These are phyloP conservation scores for Napeogenes inachia DNA, from an alignment of 2,888 invertebrate species.

Conservation along the genomic window DNA sequence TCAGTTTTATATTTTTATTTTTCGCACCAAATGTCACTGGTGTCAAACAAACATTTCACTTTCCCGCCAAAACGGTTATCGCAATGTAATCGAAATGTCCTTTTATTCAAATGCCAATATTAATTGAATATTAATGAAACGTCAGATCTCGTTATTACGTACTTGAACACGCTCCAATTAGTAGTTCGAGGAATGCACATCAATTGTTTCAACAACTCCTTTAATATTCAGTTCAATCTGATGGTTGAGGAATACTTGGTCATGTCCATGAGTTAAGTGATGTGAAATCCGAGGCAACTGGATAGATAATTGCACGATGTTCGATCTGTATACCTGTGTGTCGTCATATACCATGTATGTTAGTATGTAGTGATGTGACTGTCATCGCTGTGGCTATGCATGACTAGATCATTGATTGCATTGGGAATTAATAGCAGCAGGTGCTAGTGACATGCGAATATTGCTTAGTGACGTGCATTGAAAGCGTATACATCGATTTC, in stretches of 20 bases:
- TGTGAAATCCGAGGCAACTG: no score
- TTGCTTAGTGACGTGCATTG: constrained; percentile 7
- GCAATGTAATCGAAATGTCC: background rate
- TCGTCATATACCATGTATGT: background rate
- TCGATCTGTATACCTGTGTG: background rate
- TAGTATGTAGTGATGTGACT: constrained; percentile 1
- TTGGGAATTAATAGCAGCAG: constrained; percentile 13
- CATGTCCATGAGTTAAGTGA: no score
- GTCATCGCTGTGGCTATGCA: constrained; percentile 10
- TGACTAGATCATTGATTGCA: constrained; percentile 17
- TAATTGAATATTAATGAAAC: background rate
- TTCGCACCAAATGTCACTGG: no score
- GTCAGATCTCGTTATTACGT: background rate
- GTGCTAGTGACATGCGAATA: constrained; percentile 10
- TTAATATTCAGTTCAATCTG: no score
- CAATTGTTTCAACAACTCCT: background rate
- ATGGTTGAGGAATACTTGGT: no score
- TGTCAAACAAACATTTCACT: no score
- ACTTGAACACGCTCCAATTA: constrained; percentile 1
- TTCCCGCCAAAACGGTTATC: no score
- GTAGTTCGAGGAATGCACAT: background rate
- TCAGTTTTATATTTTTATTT: no score
- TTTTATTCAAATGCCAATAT: background rate
- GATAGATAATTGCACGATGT: constrained; percentile 14
- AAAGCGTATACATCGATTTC: background rate